Conservation (phyloP, 2,888 invertebrate genomes). For the Antitype chi region DNA sequence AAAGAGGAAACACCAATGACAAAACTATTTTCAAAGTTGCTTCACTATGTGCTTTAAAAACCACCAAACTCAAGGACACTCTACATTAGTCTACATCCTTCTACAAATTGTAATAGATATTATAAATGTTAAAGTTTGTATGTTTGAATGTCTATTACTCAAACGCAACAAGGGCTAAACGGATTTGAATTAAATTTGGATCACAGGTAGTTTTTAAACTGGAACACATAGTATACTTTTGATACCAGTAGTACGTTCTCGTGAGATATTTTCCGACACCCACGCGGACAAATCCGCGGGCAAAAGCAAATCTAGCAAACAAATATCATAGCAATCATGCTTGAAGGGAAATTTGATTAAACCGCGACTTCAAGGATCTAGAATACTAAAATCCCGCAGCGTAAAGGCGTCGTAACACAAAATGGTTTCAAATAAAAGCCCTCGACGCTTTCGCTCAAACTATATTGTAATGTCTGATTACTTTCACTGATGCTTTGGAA, state of each 20-base stretch:
- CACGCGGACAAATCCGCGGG: too few species aligned
- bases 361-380: conserved; percentile 37
- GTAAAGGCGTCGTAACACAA: conserved; percentile 45
- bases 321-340: conserved; percentile 53
- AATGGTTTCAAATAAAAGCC: conserved; percentile 52
- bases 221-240: too few species aligned
- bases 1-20: neutral
- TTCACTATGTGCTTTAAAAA: neutral
- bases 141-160: too few species aligned
- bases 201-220: too few species aligned
- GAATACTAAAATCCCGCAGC: conserved; percentile 38
- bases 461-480: conserved; percentile 52
- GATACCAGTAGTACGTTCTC: too few species aligned
- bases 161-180: too few species aligned
- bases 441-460: conserved; percentile 34
- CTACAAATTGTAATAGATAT: too few species aligned
- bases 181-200: too few species aligned
- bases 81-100: neutral
- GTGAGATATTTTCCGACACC: too few species aligned
- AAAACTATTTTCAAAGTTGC: neutral
- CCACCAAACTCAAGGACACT: neutral
- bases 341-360: conserved; percentile 60
- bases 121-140: too few species aligned
- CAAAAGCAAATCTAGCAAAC: conserved; percentile 8
- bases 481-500: conserved; percentile 27